Evolutionary conservation across 64 coral and sea anemone genomes (phyloP).

Genomic region (Montipora sp.): DNA sequence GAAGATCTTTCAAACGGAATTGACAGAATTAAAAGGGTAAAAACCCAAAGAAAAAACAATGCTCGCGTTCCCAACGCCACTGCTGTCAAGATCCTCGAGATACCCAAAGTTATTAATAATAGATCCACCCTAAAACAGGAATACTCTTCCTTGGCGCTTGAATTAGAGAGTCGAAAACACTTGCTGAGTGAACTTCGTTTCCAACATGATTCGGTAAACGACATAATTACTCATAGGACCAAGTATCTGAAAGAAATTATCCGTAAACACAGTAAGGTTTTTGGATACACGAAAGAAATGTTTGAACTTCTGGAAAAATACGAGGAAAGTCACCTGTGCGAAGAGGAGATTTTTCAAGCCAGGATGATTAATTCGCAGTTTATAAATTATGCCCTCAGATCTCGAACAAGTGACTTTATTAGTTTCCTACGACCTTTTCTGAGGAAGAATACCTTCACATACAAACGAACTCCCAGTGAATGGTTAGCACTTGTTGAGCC

Average conservation of each 20-base stretch:
- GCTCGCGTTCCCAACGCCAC: no score
- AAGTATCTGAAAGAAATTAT: not conserved
- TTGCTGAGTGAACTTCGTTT: not conserved
- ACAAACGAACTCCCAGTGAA: not conserved
- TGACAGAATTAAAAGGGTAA: no score
- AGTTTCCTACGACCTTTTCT: not conserved
- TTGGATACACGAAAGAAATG: not conserved
- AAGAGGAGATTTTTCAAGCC: not conserved
- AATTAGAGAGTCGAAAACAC: not conserved
- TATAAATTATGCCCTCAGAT: not conserved
- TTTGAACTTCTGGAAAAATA: not conserved
- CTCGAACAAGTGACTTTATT: not conserved
- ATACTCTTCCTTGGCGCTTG: not conserved
- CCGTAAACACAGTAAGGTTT: not conserved
- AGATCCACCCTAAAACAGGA: not conserved
- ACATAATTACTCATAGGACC: not conserved
- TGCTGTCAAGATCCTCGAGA: no score
- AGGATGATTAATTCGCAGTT: not conserved
- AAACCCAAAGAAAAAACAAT: rapidly evolving
- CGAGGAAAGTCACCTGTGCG: not conserved
- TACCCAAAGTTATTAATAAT: no score
- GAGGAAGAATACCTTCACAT: not conserved
- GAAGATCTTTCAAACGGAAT: not conserved
- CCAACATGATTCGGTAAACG: not conserved
- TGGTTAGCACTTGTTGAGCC: rapidly evolving